These are phyloP conservation scores for Syrphus vitripennis DNA, from an alignment of 2,888 invertebrate species.

Conservation along the genomic window DNA sequence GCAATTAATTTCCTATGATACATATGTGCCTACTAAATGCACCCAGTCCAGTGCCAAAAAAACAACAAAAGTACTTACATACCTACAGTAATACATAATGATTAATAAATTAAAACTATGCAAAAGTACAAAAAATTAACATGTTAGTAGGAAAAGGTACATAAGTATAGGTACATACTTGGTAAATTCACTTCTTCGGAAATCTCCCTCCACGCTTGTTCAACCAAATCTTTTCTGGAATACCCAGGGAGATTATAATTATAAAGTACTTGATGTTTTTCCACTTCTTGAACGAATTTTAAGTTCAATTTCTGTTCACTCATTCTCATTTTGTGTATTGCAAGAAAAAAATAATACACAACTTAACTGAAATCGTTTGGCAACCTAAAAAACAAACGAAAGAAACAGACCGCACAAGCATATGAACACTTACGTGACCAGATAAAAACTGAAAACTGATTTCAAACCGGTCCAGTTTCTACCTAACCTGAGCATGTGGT, in stretches of 20 bases:
- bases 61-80: too few relatives aligned
- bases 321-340: not conserved
- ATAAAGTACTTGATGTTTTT: not conserved
- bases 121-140: too few relatives aligned
- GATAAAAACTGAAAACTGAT: slow-evolving; percentile 18
- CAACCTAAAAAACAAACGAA: not conserved
- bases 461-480: slow-evolving; percentile 7
- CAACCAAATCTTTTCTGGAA: not conserved
- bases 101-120: too few relatives aligned
- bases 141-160: too few relatives aligned
- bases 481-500: not conserved
- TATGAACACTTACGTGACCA: not conserved
- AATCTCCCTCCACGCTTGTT: not conserved
- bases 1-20: too few relatives aligned
- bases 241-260: slow-evolving; percentile 5
- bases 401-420: not conserved
- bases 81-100: too few relatives aligned
- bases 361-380: not conserved
- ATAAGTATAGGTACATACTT: too few relatives aligned
- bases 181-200: not conserved
- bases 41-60: too few relatives aligned
- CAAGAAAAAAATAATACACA: not conserved
- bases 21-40: too few relatives aligned
- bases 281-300: not conserved
- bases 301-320: not conserved